Conservation (phyloP, 2,797 vertebrate species). For the Cryptoblepharus egeriae region DNA sequence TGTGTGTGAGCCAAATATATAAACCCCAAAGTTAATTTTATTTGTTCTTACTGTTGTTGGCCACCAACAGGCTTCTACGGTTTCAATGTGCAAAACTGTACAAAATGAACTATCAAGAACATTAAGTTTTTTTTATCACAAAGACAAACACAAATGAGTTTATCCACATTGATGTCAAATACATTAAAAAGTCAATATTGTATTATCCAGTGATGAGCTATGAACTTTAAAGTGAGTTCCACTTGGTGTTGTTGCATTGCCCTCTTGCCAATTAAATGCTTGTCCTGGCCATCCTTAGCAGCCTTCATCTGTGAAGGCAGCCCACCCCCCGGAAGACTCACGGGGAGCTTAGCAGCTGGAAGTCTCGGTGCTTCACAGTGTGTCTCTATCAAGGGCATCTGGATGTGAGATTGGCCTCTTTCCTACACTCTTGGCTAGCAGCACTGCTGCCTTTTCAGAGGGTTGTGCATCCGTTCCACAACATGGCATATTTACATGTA, state of each 20-base stretch:
- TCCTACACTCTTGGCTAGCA: constrained; percentile 73
- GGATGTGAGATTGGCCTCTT: constrained; percentile 76
- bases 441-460: constrained; percentile 73
- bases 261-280: constrained; percentile 22
- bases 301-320: constrained; percentile 61
- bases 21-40: not conserved
- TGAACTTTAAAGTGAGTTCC: not conserved
- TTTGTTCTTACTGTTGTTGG: not conserved
- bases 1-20: not conserved
- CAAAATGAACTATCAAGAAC: constrained; percentile 15
- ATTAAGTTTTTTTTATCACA: not conserved
- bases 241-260: constrained; percentile 6
- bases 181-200: not conserved
- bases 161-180: not conserved
- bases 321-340: constrained; percentile 44
- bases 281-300: constrained; percentile 55
- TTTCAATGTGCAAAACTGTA: not conserved
- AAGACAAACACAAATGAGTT: not conserved
- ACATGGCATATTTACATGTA: constrained; percentile 66
- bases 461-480: constrained; percentile 67
- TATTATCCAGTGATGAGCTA: not conserved
- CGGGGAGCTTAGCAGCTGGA: constrained; percentile 73
- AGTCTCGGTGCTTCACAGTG: constrained; percentile 64
- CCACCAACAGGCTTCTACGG: not conserved
- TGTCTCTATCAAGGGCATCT: constrained; percentile 74